Evolutionary conservation across 2,888 invertebrate genomes (phyloP).

Genomic region (Daptonema setosum): DNA sequence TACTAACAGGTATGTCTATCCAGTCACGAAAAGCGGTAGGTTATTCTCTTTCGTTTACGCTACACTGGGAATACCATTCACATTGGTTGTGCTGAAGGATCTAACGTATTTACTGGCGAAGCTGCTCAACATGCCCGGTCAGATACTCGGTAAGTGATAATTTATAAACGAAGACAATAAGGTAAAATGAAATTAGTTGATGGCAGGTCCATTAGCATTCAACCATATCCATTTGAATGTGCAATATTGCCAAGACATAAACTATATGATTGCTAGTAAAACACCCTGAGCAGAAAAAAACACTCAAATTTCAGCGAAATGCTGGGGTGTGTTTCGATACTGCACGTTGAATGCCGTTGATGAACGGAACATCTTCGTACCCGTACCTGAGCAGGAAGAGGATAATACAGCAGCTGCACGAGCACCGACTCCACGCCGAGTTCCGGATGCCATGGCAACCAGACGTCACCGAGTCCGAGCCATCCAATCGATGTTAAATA

Average conservation of each 20-base stretch:
- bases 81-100: slow-evolving; percentile 28
- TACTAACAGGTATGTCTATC: slow-evolving; percentile 26
- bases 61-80: slow-evolving; percentile 27
- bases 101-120: slow-evolving; percentile 15
- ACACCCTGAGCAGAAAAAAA: too few species aligned
- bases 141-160: slow-evolving; percentile 12
- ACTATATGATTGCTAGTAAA: too few species aligned
- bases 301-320: slow-evolving; percentile 11
- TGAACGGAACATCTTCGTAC: slow-evolving; percentile 6
- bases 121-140: slow-evolving; percentile 14
- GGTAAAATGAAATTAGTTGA: too few species aligned
- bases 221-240: too few species aligned
- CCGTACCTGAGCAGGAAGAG: background rate
- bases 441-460: too few species aligned
- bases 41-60: slow-evolving; percentile 27
- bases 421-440: too few species aligned
- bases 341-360: slow-evolving; percentile 14
- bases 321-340: slow-evolving; percentile 18
- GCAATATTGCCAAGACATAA: too few species aligned
- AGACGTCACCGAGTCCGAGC: background rate
- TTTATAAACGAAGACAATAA: too few species aligned
- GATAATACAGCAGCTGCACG: too few species aligned
- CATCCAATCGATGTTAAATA: background rate
- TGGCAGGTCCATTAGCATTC: too few species aligned
- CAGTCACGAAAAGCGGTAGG: slow-evolving; percentile 22